These are phyloP conservation scores for Microctonus aethiopoides DNA, from an alignment of 2,888 invertebrate genomes.

Conservation along the genomic window DNA sequence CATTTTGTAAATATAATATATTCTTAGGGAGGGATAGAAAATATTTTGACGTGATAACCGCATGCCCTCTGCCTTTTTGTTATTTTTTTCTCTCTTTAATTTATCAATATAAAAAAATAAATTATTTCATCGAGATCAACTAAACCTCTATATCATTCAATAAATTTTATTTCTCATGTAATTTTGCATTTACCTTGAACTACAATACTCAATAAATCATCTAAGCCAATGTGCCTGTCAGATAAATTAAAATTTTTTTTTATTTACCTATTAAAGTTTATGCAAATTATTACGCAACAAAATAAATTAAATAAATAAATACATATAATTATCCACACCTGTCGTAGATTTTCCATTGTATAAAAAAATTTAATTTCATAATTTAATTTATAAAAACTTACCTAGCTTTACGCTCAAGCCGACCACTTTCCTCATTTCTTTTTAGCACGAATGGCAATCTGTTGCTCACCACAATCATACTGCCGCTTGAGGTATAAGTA, in stretches of 20 bases:
- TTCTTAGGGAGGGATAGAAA: background rate
- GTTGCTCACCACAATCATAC: constrained; percentile 92
- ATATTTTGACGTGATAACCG: constrained; percentile 41
- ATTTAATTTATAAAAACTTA: constrained; percentile 64
- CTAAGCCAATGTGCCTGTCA: background rate
- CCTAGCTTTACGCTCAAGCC: constrained; percentile 86
- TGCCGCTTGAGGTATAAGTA: constrained; percentile 69
- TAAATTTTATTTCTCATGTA: background rate
- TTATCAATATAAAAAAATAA: background rate
- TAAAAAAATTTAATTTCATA: background rate
- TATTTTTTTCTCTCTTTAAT: constrained; percentile 26
- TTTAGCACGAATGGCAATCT: constrained; percentile 87
- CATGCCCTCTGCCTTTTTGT: constrained; percentile 34
- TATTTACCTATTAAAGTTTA: background rate
- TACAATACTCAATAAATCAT: background rate
- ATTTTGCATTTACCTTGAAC: background rate
- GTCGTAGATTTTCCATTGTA: background rate
- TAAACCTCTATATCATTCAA: background rate
- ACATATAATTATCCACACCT: background rate
- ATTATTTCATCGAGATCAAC: background rate
- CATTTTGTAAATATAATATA: background rate
- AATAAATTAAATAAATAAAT: background rate
- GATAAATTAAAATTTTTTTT: background rate
- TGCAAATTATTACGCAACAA: background rate
- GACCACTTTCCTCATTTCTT: constrained; percentile 78